Evolutionary conservation across 2,113 vertebrate species (phyloP).

Genomic region (Rhineura floridana): DNA sequence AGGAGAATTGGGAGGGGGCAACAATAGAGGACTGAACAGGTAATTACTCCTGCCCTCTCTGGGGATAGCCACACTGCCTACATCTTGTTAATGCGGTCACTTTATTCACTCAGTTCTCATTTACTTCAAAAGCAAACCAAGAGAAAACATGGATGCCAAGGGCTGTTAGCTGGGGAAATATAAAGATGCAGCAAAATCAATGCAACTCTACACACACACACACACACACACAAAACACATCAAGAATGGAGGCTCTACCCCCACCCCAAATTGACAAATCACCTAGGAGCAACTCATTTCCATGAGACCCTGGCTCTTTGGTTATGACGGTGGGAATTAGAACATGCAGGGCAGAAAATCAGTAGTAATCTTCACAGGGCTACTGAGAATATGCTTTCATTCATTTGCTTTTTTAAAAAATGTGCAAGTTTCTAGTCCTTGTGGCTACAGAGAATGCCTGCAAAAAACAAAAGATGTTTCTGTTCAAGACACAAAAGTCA

Average conservation of each 20-base stretch:
- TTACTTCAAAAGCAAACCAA: conserved; percentile 21
- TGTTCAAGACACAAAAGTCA: not conserved
- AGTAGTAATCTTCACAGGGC: not conserved
- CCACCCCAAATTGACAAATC: not conserved
- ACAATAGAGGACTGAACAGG: not conserved
- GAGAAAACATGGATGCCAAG: not conserved
- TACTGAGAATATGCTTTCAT: not conserved
- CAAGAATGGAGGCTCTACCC: not conserved
- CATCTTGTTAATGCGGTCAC: conserved; percentile 24
- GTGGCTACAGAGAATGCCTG: not conserved
- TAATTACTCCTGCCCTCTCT: conserved; percentile 30
- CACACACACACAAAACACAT: not conserved
- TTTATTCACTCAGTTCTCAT: conserved; percentile 37
- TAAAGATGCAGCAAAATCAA: conserved; percentile 3
- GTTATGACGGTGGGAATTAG: not conserved
- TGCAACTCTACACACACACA: not conserved
- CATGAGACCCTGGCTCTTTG: not conserved
- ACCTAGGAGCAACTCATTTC: not conserved
- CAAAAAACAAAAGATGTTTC: not conserved
- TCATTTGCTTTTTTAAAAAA: not conserved
- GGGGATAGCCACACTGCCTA: not conserved
- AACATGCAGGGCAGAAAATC: not conserved
- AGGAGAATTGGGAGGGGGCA: not conserved
- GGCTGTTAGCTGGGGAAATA: conserved; percentile 1
- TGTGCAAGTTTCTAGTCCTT: not conserved